A percentile compares a stretch with the other conserved stretches of the same genome.
These are phyloP conservation scores for Euwallacea similis DNA, from an alignment of 1,140 invertebrate genomes.

Conservation along the genomic window DNA sequence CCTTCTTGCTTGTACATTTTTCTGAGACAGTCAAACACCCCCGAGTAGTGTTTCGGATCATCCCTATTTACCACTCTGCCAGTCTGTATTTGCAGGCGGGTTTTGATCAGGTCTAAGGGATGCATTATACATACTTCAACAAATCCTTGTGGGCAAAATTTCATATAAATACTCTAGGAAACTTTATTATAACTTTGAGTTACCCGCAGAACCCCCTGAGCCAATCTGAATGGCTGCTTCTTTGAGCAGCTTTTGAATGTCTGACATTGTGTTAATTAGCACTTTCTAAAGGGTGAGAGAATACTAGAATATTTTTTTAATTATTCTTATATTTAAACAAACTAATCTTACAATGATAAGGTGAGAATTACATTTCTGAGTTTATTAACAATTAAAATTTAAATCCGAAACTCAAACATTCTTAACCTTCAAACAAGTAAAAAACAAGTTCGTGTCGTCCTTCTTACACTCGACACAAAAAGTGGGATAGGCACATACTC, in stretches of 20 bases:
- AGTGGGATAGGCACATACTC: no score
- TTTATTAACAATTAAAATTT: no score
- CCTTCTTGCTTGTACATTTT: constrained; percentile 90
- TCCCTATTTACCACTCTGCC: constrained; percentile 47
- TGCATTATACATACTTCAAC: constrained; percentile 96
- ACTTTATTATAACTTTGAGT: not conserved
- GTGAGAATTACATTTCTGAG: no score
- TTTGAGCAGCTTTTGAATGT: constrained; percentile 61
- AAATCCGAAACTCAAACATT: no score
- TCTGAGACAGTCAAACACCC: constrained; percentile 81
- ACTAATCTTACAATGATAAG: no score
- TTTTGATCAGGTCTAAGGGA: constrained; percentile 91
- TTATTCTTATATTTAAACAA: no score
- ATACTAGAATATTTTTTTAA: no score
- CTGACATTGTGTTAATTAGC: constrained; percentile 47
- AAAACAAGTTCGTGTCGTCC: no score
- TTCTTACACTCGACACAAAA: no score
- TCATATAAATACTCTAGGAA: not conserved
- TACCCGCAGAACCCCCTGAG: constrained; percentile 84
- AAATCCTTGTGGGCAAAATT: constrained; percentile 66
- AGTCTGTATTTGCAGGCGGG: constrained; percentile 77
- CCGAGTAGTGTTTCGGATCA: constrained; percentile 70
- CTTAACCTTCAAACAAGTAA: no score
- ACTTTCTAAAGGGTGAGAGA: no score
- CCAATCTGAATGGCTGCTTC: constrained; percentile 81